Percentiles rank a stretch among this genome's conserved stretches.
Conservation (phyloP, 2,888 invertebrate genomes). For the Morpho helenor region DNA sequence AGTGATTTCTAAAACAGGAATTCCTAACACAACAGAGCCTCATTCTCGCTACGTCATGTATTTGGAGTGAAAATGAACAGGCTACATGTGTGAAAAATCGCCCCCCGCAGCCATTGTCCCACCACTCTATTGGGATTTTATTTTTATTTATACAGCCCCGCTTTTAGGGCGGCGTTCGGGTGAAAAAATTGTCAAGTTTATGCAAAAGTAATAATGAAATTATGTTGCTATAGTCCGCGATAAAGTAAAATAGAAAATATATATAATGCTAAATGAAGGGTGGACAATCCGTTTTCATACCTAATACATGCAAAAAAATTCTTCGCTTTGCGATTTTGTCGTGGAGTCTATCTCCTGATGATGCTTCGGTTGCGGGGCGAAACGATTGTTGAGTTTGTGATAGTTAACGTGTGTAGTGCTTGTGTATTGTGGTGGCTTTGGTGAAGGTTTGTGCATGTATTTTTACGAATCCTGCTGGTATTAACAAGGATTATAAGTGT, state of each 20-base stretch:
- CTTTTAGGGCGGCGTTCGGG: conserved; percentile 23
- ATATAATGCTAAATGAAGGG: no score
- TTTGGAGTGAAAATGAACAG: conserved; percentile 25
- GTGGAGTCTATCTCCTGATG: no score
- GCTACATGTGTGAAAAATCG: conserved; percentile 30
- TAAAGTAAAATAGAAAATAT: no score
- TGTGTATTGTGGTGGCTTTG: no score
- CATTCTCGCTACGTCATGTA: conserved; percentile 23
- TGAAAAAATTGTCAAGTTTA: conserved; percentile 11
- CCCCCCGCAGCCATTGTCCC: conserved; percentile 25
- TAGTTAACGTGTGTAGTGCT: no score
- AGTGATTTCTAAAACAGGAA: conserved; percentile 1
- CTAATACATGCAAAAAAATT: no score
- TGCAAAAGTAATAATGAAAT: no score
- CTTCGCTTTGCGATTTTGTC: no score
- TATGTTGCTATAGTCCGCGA: no score
- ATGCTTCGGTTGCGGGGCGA: no score
- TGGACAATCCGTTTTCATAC: no score
- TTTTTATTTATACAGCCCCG: conserved; percentile 29
- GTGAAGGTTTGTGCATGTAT: background rate
- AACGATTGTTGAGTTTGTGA: no score
- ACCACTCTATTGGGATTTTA: conserved; percentile 30
- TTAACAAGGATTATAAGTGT: background rate
- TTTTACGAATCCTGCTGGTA: conserved; percentile 1
- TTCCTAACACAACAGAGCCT: conserved; percentile 23